These are phyloP conservation scores for Pelodiscus sinensis DNA, from an alignment of 2,113 vertebrate species.

Conservation along the genomic window DNA sequence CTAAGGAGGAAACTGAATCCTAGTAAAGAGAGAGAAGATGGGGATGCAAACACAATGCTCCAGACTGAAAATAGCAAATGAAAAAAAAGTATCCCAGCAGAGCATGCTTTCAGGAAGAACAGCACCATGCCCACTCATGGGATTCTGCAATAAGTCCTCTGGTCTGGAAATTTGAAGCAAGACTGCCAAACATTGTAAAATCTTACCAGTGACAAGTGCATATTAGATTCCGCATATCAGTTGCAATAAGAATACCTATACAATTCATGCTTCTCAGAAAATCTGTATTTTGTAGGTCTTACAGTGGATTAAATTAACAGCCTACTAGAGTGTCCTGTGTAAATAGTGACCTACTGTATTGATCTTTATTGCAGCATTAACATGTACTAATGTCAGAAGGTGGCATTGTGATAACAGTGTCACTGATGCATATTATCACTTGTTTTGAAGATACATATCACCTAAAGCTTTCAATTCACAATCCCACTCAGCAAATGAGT, in stretches of 20 bases:
- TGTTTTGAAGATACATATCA: not conserved
- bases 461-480: not conserved
- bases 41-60: not conserved
- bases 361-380: not conserved
- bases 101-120: not conserved
- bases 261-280: not conserved
- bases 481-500: not conserved
- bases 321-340: not conserved
- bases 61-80: slow-evolving; percentile 14
- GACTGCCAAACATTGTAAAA: not conserved
- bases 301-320: not conserved
- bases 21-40: not conserved
- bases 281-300: not conserved
- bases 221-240: not conserved
- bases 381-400: not conserved
- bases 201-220: not conserved
- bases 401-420: not conserved
- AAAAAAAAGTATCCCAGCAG: slow-evolving; percentile 24
- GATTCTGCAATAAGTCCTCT: slow-evolving; percentile 6
- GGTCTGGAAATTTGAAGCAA: not conserved
- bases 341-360: not conserved
- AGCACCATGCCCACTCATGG: not conserved
- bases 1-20: slow-evolving; percentile 34
- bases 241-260: not conserved
- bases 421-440: not conserved